Evolutionary conservation across 2,113 vertebrate species (phyloP).

Genomic region (Rutilus rutilus): DNA sequence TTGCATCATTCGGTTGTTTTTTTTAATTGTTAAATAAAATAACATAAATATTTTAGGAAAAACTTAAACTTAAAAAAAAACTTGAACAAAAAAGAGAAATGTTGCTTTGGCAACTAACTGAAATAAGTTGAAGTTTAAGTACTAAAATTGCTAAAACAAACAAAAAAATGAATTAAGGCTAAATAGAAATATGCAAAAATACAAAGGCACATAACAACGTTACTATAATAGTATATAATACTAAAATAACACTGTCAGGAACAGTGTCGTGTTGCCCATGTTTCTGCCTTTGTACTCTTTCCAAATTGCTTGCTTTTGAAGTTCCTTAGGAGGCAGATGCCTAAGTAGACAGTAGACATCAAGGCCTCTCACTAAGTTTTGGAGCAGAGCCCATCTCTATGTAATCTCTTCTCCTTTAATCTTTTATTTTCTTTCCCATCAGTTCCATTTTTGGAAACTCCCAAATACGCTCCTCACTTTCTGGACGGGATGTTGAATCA

Average conservation of each 20-base stretch:
- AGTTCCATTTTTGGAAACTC: slow-evolving; percentile 91
- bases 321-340: not conserved
- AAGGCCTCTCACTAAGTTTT: not conserved
- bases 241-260: not conserved
- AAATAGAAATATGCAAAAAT: too few relatives aligned
- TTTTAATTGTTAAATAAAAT: too few relatives aligned
- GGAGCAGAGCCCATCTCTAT: not conserved
- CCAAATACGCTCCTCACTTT: slow-evolving; percentile 82
- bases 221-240: not conserved
- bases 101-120: too few relatives aligned
- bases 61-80: too few relatives aligned
- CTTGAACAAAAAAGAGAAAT: too few relatives aligned
- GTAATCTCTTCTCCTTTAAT: not conserved
- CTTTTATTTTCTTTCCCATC: slow-evolving; percentile 12
- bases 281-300: not conserved
- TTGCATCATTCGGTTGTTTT: not conserved
- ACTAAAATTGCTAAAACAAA: too few relatives aligned
- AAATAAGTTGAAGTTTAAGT: too few relatives aligned
- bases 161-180: too few relatives aligned
- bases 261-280: not conserved
- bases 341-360: not conserved
- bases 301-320: not conserved
- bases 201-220: too few relatives aligned
- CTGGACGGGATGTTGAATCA: slow-evolving; percentile 78
- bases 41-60: too few relatives aligned